Evolutionary conservation across 2,113 vertebrate species (phyloP), one percentile per base, ranked within the genome.

Genomic region (Prietella phreatophila): DNA sequence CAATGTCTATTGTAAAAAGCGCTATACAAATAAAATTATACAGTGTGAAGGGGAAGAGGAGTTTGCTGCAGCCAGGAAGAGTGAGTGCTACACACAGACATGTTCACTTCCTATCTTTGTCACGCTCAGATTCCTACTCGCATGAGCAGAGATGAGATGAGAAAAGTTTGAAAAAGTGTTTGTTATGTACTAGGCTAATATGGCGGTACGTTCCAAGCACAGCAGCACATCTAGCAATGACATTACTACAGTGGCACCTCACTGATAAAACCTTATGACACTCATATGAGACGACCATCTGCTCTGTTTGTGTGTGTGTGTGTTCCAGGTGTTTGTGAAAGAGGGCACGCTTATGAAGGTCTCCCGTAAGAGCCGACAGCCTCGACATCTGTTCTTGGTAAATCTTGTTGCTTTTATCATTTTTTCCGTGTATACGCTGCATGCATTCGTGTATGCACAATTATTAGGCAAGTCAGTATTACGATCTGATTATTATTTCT

Each of bases 361-460:
- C 85, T 97, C 96, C 81, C 96, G 97, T 82, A 98, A 97, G 92
- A 96, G 89, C 91, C 93, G 92, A 85, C 97, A 97, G 78, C 97
- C 98, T 83, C 96, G 98, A 14, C 97, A 99, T 91, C 95, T 99
- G 92, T 99, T 99, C 93, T 93, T 99, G 97, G 98, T 99, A 96
- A 97, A 85, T 71, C 25, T 80, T 61, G 17, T 55, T 33, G 75
- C 67, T 36, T 67, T 85, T 55, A 30, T 36, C 36, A 30, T 55
- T 2, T 73, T 36, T 73, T 36, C 1, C 17, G 5, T 0, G 4
- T 75, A 36, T 27, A n/a, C n/a, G n/a, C 2, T 47, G 17, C 56
- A 58, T 58, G 47, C 47, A n/a, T n/a, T n/a, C n/a, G n/a, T n/a
- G 42, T 0, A 47, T 7, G 42, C 42, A 47, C 42, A 47, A 47